Base-by-base conservation (phyloP, 2,888 invertebrate species). In the Congeria kusceri region DNA sequence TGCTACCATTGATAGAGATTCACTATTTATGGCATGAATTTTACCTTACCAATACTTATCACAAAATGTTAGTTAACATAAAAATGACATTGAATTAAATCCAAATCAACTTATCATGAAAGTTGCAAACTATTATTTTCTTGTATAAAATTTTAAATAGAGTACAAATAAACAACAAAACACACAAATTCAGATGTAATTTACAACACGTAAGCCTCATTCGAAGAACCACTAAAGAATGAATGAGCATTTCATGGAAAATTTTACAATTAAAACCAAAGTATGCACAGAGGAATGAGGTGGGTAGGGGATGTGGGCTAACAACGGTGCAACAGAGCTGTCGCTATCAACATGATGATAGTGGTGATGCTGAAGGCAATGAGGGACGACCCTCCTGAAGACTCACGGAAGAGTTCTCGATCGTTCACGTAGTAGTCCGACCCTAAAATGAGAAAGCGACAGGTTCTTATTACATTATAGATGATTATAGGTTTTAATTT, bases 361-460 rank as follows among this genome's bases (percentile, higher is more conserved):
- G 87, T 84, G 4, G 80, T 80, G 29, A 86, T 47, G 47, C 87
- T 87, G 65, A 87, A 66, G 3, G 84, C 74, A 4, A 87, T n/a
- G 39, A 86, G 47, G 25, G 82, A 66, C 18, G 77, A 79, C 39
- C 85, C 75, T 3, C 53, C 20, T 9, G 53, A 53, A 15, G 53
- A 53, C 25, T 4, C 53, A 15, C 20, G 53, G 53, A 53, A 53
- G 1, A 53, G 20, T 9, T 53, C 53, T 23, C 68, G 47, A 47
- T 84, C 84, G 13, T 58, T 53, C 15, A 84, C 83, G 15, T 79
- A 78, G 3, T 29, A 5, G 1, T 27, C 28, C 1, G 85, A 83
- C 44, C 69, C 86, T 86, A 79, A 44, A 84, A 39, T 15, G 11
- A 39, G 15, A 39, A 39, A 1, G 39, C 9, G 39, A 39, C 15